Evolutionary conservation across 2,888 invertebrate species (phyloP), one percentile per base, ranked within the genome.

Genomic region (Trachelus troglodyta): DNA sequence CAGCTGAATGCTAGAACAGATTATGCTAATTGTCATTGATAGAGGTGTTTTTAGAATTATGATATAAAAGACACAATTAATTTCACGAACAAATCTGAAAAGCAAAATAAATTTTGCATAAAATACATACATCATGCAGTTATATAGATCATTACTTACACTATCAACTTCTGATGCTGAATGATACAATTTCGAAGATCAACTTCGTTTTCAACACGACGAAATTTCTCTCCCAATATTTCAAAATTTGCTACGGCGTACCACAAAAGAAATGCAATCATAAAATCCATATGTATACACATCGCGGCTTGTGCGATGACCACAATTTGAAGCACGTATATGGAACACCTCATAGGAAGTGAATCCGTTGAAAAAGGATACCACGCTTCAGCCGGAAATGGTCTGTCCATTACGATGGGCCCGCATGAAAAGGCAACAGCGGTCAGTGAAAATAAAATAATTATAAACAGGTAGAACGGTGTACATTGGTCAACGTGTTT

Each of bases 321-420:
- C 3, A 90, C 4, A 0, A 79, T 56, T 69, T 90, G 88, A 1
- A 82, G 81, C 9, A 82, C 6, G 75, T 87, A 90, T 1, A 90
- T 73, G 4, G 82, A 56, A 56, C 78, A 80, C 30, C 79, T 78
- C 4, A 82, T 31, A 3, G 79, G 78, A 4, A 80, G 76, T 12
- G 77, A 12, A 40, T 88, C 81, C 4, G 85, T 78, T 0, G 84
- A 34, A 82, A 90, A 90, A 33, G 89, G 90, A 82, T 89, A 90
- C 80, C 85, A 84, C 0, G 86, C 82, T 33, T 86, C 83, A 0
- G 85, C 84, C 9, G 90, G 90, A 12, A 90, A 83, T 2, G 81
- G 40, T 69, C 86, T 85, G 1, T 79, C 75, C 30, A 82, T 84
- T 1, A 89, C 76, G 31, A 89, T 9, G 1, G 90, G 90, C 1